Evolutionary conservation across 2,888 invertebrate genomes (phyloP), one percentile per base, ranked within the genome.

Genomic region (Dromius quadrimaculatus): DNA sequence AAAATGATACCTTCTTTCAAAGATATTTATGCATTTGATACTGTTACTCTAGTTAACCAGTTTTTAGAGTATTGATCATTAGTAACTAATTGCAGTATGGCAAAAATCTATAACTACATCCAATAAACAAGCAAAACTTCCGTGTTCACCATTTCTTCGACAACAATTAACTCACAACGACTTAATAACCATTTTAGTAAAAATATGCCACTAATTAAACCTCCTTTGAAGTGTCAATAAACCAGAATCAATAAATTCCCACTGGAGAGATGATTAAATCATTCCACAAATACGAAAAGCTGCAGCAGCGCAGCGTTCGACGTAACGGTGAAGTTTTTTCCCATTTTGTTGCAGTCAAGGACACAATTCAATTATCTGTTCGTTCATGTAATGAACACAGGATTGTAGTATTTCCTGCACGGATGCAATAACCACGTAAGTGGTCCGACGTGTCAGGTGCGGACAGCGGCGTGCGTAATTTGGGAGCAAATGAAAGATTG

Each of bases 351-450:
- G 62, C 38, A 15, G 38, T n/a, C 62, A 62, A 62, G 62, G 62
- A 62, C 62, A 62, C 36, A 62, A 38, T 62, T 38, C 36, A 62
- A 62, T 62, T 62, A 62, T 41, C 20, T 62, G 62, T 62, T 62
- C 62, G 41, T 41, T 62, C 62, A 62, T 41, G 62, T 62, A 62
- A 62, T 62, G 41, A 62, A 62, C 22, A 57, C 38, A 57, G 28
- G 41, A 41, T 15, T 41, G 13, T n/a, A 13, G 28, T 28, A 28
- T 3, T 28, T 41, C 41, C 41, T 41, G 41, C 41, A 28, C 8
- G 28, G 41, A 41, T 41, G 41, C 41, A 41, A 41, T 41, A 41
- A 41, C 41, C 41, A 41, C 41, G 41, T 41, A 41, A 41, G 41
- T 41, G 15, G 41, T 41, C 8, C 41, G 41, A 15, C 41, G 41